Evolutionary conservation across 1,140 invertebrate species (phyloP).

Genomic region (Neodiprion fabricii): DNA sequence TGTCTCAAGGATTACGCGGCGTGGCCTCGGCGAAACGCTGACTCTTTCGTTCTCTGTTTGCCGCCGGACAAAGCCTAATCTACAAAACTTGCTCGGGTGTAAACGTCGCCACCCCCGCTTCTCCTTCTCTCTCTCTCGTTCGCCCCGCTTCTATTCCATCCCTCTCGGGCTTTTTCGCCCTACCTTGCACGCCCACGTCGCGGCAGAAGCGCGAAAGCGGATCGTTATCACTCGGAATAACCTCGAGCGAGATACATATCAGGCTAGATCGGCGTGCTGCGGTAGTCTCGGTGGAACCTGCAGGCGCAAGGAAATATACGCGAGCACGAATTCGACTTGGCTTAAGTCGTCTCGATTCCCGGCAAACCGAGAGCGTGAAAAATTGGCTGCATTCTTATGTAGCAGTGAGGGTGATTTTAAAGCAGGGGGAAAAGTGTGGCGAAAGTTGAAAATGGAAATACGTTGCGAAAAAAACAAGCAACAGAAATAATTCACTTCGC

Average conservation of each 20-base stretch:
- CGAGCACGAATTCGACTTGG: no score
- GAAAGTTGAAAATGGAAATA: not conserved
- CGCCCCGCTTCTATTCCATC: no score
- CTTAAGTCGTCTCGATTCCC: no score
- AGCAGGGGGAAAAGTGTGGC: not conserved
- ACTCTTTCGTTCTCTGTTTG: conserved; percentile 4
- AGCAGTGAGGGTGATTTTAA: not conserved
- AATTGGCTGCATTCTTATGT: no score
- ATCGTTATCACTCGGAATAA: not conserved
- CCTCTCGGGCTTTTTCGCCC: no score
- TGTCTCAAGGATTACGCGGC: conserved; percentile 3
- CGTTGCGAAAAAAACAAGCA: no score
- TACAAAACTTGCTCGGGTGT: conserved; percentile 5
- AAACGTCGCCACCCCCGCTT: not conserved
- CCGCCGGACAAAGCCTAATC: conserved; percentile 6
- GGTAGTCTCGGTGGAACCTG: no score
- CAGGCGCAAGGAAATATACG: no score
- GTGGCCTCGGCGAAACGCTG: not conserved
- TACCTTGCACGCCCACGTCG: no score
- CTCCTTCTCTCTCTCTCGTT: not conserved
- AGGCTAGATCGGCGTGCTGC: not conserved
- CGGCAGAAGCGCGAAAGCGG: not conserved
- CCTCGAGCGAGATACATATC: conserved; percentile 5
- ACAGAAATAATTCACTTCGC: no score
- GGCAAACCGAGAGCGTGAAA: no score